These are phyloP conservation scores for Megalops cyprinoides DNA, from an alignment of 2,797 vertebrate genomes.

Conservation along the genomic window DNA sequence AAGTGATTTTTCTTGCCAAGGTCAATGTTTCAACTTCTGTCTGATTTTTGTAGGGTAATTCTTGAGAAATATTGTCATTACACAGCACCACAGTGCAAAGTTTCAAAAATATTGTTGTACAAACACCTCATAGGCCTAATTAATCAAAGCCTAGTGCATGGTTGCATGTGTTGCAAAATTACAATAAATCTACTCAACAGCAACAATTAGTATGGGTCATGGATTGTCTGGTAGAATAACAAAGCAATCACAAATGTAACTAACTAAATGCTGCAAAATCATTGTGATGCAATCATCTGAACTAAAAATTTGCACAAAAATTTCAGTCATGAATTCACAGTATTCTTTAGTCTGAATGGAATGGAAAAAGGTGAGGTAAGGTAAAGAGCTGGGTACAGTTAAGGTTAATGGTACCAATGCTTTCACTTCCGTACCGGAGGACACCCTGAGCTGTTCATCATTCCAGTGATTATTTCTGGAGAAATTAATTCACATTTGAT, in stretches of 20 bases:
- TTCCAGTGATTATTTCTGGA: conserved; percentile 25
- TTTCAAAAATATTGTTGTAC: background rate
- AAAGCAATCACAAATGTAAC: conserved; percentile 46
- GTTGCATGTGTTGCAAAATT: conserved; percentile 34
- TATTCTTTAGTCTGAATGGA: background rate
- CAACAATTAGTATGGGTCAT: conserved; percentile 48
- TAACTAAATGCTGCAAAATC: conserved; percentile 34
- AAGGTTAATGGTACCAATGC: conserved; percentile 27
- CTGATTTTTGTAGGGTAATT: no score
- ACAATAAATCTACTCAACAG: conserved; percentile 51
- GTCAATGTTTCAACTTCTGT: no score
- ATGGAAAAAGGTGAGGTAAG: background rate
- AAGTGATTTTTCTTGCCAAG: no score
- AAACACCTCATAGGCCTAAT: background rate
- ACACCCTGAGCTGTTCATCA: conserved; percentile 2
- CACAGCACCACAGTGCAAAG: background rate
- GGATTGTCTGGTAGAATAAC: conserved; percentile 42
- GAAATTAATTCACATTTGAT: conserved; percentile 60
- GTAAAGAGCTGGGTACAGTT: background rate
- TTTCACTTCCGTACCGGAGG: conserved; percentile 23
- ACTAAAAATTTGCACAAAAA: background rate
- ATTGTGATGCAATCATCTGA: background rate
- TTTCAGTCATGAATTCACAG: background rate
- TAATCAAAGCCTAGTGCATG: conserved; percentile 2
- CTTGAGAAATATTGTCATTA: background rate